A percentile compares a stretch with the other conserved stretches of the same genome.
Evolutionary conservation across 2,113 vertebrate genomes (phyloP).

Genomic region (Oryzias melastigma): DNA sequence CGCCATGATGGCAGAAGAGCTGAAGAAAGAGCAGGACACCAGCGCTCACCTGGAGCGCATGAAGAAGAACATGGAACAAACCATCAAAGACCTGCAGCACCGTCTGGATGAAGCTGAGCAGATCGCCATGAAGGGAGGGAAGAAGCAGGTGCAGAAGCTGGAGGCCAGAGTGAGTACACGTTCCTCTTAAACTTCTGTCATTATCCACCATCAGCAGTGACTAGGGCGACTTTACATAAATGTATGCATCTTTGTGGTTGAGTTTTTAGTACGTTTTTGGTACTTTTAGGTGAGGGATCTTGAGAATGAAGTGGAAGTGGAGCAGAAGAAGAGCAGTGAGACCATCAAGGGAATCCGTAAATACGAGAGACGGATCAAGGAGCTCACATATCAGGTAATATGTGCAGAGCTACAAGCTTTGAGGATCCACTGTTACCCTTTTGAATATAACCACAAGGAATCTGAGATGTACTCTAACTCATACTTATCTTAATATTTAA

Average conservation of each 20-base stretch:
- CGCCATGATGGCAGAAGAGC: conserved; percentile 89
- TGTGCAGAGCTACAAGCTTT: too few relatives aligned
- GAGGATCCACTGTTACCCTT: too few relatives aligned
- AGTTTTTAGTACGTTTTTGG: not conserved
- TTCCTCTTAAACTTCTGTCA: too few relatives aligned
- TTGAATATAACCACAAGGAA: too few relatives aligned
- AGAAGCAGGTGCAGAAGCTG: conserved; percentile 86
- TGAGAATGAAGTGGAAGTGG: conserved; percentile 81
- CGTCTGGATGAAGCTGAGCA: conserved; percentile 86
- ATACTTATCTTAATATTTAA: too few relatives aligned
- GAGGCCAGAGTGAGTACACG: conserved; percentile 72
- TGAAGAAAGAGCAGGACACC: conserved; percentile 91
- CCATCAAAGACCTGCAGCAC: conserved; percentile 80
- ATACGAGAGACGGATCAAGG: conserved; percentile 89
- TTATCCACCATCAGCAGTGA: too few relatives aligned
- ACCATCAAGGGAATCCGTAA: conserved; percentile 89
- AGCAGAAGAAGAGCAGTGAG: conserved; percentile 77
- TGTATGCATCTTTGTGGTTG: not conserved
- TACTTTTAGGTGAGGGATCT: conserved; percentile 83
- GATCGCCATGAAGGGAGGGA: conserved; percentile 76
- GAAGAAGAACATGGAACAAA: conserved; percentile 77
- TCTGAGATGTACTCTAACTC: too few relatives aligned
- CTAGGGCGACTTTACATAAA: not conserved
- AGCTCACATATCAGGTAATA: conserved; percentile 86
- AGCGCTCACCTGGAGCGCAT: conserved; percentile 71